Conservation (phyloP, 1,140 invertebrate genomes). For the Drosophila novamexicana region DNA sequence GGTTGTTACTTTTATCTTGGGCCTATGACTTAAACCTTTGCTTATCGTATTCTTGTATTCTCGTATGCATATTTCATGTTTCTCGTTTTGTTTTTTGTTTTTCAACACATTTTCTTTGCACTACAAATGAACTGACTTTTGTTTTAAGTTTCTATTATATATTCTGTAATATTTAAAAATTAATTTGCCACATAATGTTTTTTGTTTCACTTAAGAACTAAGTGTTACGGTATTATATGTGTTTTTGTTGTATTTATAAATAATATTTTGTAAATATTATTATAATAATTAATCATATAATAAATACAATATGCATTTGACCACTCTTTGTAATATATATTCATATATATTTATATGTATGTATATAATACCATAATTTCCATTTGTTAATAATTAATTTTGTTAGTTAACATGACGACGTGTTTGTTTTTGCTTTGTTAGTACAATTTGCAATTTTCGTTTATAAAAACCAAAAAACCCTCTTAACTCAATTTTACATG, state of each 20-base stretch:
- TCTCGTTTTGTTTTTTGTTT: conserved; percentile 18
- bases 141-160: conserved; percentile 11
- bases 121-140: conserved; percentile 65
- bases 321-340: conserved; percentile 36
- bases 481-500: conserved; percentile 69
- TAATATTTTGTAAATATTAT: conserved; percentile 77
- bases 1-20: conserved; percentile 76
- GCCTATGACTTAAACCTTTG: conserved; percentile 76
- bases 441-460: conserved; percentile 63
- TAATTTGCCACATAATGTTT: conserved; percentile 72
- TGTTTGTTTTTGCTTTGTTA: conserved; percentile 72
- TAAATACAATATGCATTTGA: conserved; percentile 67
- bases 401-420: conserved; percentile 81
- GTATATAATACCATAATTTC: conserved; percentile 60
- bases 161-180: conserved; percentile 58
- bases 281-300: conserved; percentile 64
- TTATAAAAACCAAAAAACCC: conserved; percentile 48
- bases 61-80: conserved; percentile 38
- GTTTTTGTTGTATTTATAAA: conserved; percentile 53
- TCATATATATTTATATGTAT: conserved; percentile 23
- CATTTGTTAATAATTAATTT: conserved; percentile 62
- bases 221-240: conserved; percentile 37
- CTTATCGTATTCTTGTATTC: conserved; percentile 64
- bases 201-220: conserved; percentile 60
- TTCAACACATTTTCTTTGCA: conserved; percentile 48